These are phyloP conservation scores for Drosophila peninsularis DNA, from an alignment of 2,888 invertebrate species.

Conservation along the genomic window DNA sequence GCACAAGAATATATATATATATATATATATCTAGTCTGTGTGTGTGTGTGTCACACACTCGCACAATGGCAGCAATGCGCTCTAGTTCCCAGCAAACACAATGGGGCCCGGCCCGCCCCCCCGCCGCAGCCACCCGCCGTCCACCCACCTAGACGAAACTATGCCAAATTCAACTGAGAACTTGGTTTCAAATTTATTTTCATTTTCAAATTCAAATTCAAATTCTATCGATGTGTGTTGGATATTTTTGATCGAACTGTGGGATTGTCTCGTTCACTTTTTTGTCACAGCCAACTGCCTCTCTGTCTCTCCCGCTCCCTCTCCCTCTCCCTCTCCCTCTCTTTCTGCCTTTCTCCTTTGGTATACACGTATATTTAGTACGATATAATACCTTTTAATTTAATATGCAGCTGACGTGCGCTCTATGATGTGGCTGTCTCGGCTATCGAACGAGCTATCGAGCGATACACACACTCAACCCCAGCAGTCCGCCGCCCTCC, in stretches of 20 bases:
- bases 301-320: background rate
- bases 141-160: slow-evolving; percentile 50
- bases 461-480: slow-evolving; percentile 19
- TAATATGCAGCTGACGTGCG: slow-evolving; percentile 81
- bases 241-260: slow-evolving; percentile 75
- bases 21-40: slow-evolving; percentile 35
- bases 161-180: slow-evolving; percentile 69
- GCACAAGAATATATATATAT: slow-evolving; percentile 56
- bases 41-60: slow-evolving; percentile 30
- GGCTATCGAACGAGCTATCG: slow-evolving; percentile 49
- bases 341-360: background rate
- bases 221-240: slow-evolving; percentile 76
- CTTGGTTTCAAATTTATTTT: slow-evolving; percentile 57
- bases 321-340: background rate
- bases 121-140: background rate
- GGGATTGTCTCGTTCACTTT: slow-evolving; percentile 53
- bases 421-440: slow-evolving; percentile 60
- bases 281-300: slow-evolving; percentile 30
- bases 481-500: background rate
- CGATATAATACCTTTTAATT: slow-evolving; percentile 81
- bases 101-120: slow-evolving; percentile 31
- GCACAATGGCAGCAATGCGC: slow-evolving; percentile 66
- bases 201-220: slow-evolving; percentile 56
- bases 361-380: slow-evolving; percentile 66
- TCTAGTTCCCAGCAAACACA: slow-evolving; percentile 75